phyloP scores from a whole-genome alignment of 2,888 invertebrate genomes.

The Epinotia demarniana region DNA sequence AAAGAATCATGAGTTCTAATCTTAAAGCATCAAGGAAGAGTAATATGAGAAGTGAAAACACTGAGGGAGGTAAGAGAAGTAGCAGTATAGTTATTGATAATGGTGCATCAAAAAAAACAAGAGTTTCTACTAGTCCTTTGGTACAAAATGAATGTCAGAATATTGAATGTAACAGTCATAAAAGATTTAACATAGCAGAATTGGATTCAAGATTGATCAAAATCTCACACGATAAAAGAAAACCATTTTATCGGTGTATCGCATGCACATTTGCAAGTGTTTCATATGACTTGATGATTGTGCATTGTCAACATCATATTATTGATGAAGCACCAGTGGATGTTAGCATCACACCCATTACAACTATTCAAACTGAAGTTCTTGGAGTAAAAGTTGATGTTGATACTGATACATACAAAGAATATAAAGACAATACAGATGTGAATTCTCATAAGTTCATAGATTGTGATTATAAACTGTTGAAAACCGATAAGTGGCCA shows the following conservation, averaged over 20 bases:
- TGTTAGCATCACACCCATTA: background rate
- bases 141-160: background rate
- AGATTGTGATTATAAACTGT: constrained; percentile 3
- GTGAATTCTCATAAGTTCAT: constrained; percentile 5
- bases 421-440: constrained; percentile 1
- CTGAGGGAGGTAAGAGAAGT: background rate
- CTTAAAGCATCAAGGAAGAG: background rate
- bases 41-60: background rate
- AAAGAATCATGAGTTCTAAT: too few relatives aligned
- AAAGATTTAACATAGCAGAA: background rate
- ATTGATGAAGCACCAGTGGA: background rate
- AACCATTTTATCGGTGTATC: background rate
- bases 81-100: background rate
- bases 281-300: constrained; percentile 19
- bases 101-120: background rate
- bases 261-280: constrained; percentile 15
- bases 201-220: background rate
- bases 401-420: constrained; percentile 10
- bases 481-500: constrained; percentile 27
- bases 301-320: constrained; percentile 33
- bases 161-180: background rate
- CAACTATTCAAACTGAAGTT: background rate
- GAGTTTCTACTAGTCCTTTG: background rate
- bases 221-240: background rate
- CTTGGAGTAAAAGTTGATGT: background rate